phyloP scores from a whole-genome alignment of 2,888 invertebrate species.

The Tubulanus polymorphus region DNA sequence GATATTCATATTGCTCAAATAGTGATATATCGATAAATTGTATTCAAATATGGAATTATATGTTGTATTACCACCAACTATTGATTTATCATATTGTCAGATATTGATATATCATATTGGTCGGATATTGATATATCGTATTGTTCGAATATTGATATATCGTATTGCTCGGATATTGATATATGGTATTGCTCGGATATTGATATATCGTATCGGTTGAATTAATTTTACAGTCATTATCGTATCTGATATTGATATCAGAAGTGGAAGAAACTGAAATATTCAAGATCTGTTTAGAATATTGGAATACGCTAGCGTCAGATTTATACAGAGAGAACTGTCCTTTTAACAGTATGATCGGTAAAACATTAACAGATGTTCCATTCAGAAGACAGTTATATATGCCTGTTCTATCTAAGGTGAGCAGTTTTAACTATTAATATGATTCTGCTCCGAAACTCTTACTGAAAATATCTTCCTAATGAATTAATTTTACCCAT shows the following conservation, averaged over 20 bases:
- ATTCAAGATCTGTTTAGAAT: constrained; percentile 98
- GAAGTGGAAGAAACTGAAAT: constrained; percentile 99
- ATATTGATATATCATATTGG: too few relatives aligned
- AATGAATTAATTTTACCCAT: background rate
- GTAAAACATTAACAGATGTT: constrained; percentile 39
- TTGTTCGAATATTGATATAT: too few relatives aligned
- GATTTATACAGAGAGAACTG: constrained; percentile 87
- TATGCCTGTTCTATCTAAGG: constrained; percentile 53
- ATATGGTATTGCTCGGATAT: too few relatives aligned
- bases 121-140: too few relatives aligned
- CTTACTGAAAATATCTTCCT: background rate
- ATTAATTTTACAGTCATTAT: constrained; percentile 39
- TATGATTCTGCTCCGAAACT: too few relatives aligned
- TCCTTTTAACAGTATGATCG: constrained; percentile 62
- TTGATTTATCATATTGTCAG: too few relatives aligned
- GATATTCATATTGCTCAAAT: too few relatives aligned
- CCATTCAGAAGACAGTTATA: constrained; percentile 52
- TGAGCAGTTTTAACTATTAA: constrained; percentile 24
- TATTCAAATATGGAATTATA: too few relatives aligned
- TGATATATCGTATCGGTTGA: too few relatives aligned
- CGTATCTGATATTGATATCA: constrained; percentile 61
- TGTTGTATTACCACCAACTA: too few relatives aligned
- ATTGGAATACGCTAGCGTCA: constrained; percentile 91
- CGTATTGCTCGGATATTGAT: too few relatives aligned
- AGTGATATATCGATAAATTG: too few relatives aligned